A percentile compares a stretch with the other conserved stretches of the same genome.
Conservation (phyloP, 2,797 vertebrate genomes). For the Chelmon rostratus region DNA sequence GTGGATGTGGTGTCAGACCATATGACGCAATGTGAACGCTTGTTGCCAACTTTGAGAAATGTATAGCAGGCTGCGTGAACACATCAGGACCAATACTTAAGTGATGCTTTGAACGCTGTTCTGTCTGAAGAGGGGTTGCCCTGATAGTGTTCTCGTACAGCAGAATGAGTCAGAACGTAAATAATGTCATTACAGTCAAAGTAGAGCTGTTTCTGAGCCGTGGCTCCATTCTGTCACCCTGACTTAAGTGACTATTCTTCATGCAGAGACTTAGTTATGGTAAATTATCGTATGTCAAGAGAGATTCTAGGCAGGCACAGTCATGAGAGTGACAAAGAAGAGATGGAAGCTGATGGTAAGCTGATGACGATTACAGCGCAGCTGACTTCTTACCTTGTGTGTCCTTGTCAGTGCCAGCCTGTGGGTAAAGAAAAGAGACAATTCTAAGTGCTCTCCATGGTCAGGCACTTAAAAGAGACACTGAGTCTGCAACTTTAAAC, state of each 20-base stretch:
- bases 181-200: constrained; percentile 16
- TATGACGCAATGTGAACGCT: background rate
- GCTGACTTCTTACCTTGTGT: constrained; percentile 49
- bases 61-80: too few relatives aligned
- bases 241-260: constrained; percentile 54
- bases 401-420: constrained; percentile 44
- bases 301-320: constrained; percentile 28
- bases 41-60: background rate
- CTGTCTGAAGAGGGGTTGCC: background rate
- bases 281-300: constrained; percentile 58
- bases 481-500: constrained; percentile 35
- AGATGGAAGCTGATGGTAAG: constrained; percentile 27
- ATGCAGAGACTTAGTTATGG: constrained; percentile 62
- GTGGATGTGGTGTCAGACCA: background rate
- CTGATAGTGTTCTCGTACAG: constrained; percentile 8
- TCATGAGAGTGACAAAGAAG: constrained; percentile 26
- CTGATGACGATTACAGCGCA: constrained; percentile 16
- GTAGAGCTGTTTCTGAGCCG: constrained; percentile 31
- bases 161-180: constrained; percentile 23
- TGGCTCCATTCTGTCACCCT: constrained; percentile 69
- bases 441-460: constrained; percentile 37
- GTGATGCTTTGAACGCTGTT: background rate
- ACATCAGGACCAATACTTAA: background rate
- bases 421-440: constrained; percentile 36
- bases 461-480: constrained; percentile 37